phyloP scores from a whole-genome alignment of 1,140 invertebrate genomes.

The Spodoptera frugiperda region DNA sequence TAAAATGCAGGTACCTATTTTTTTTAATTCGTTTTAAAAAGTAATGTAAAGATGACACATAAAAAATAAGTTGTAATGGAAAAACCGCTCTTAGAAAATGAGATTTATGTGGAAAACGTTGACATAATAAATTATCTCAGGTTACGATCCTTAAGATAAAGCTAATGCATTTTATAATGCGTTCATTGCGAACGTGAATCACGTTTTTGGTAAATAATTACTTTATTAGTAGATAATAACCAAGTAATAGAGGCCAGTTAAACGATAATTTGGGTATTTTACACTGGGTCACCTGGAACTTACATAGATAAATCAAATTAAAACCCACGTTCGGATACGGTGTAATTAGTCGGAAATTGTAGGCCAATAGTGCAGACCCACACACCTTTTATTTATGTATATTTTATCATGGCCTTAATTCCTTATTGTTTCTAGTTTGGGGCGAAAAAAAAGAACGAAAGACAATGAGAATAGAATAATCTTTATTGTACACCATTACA shows the following conservation, averaged over 20 bases:
- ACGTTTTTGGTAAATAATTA: constrained; percentile 53
- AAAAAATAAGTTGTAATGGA: too few relatives aligned
- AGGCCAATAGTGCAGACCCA: constrained; percentile 1
- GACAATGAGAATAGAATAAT: too few relatives aligned
- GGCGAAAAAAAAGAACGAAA: too few relatives aligned
- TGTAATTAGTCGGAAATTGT: constrained; percentile 39
- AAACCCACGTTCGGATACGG: constrained; percentile 2
- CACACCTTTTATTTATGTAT: neutral
- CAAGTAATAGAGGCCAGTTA: constrained; percentile 59
- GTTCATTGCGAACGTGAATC: constrained; percentile 5
- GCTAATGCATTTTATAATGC: constrained; percentile 21
- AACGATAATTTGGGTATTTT: constrained; percentile 60
- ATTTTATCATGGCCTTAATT: neutral
- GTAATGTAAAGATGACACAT: too few relatives aligned
- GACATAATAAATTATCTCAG: too few relatives aligned
- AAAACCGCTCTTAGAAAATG: too few relatives aligned
- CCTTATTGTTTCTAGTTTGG: neutral
- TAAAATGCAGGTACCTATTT: too few relatives aligned
- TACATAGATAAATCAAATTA: constrained; percentile 57
- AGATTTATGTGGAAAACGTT: neutral
- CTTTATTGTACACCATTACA: too few relatives aligned
- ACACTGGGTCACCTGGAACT: constrained; percentile 63
- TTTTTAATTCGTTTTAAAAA: too few relatives aligned
- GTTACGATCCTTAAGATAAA: neutral
- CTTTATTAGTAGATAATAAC: constrained; percentile 1